phyloP scores from a whole-genome alignment of 2,113 vertebrate species.

The Lasiurus cinereus region DNA sequence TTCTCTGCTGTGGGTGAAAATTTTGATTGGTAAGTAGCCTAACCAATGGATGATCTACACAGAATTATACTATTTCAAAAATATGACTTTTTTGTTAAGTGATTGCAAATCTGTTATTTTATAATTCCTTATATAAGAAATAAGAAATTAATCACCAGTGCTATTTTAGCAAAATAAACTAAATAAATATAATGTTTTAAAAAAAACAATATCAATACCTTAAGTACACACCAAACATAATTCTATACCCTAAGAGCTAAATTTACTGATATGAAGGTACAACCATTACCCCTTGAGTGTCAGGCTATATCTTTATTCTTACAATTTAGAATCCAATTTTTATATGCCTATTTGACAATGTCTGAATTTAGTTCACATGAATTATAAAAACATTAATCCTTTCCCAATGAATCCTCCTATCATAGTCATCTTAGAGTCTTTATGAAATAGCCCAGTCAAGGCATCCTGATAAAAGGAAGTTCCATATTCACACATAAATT shows the following conservation, averaged over 20 bases:
- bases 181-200: background rate
- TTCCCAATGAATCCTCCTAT: conserved; percentile 45
- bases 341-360: background rate
- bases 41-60: background rate
- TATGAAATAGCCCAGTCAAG: conserved; percentile 57
- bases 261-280: background rate
- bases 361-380: conserved; percentile 39
- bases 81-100: background rate
- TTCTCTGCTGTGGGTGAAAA: background rate
- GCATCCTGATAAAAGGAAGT: conserved; percentile 73
- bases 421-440: conserved; percentile 64
- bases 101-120: background rate
- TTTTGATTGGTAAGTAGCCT: background rate
- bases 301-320: background rate
- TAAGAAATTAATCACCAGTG: background rate
- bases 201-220: background rate
- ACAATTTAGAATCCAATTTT: conserved; percentile 21
- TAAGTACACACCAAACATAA: background rate
- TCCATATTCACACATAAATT: conserved; percentile 70
- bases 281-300: background rate
- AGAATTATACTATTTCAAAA: conserved; percentile 17
- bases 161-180: background rate
- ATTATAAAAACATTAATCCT: background rate
- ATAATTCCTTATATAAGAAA: background rate
- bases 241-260: background rate